Evolutionary conservation across 1,140 invertebrate species (phyloP).

Genomic region (Drosophila asahinai): DNA sequence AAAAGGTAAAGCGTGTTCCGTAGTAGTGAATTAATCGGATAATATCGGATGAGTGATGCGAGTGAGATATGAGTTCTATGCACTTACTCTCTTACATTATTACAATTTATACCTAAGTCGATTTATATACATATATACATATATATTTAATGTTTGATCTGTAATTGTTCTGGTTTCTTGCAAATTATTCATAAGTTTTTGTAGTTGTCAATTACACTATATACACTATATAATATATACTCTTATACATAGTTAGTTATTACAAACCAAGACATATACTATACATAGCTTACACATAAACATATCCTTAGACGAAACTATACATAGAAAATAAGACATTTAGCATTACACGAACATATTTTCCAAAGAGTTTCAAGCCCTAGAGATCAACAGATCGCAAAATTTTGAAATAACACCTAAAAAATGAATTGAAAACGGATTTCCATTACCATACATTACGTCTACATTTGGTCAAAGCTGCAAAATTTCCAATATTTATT

Average conservation of each 20-base stretch:
- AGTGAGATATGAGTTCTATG: conserved; percentile 36
- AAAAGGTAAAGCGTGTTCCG: conserved; percentile 42
- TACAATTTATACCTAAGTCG: conserved; percentile 20
- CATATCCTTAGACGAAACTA: conserved; percentile 32
- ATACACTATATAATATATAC: conserved; percentile 10
- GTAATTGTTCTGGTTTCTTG: conserved; percentile 63
- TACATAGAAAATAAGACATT: conserved; percentile 41
- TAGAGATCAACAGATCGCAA: conserved; percentile 23
- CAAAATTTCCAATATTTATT: too few relatives aligned
- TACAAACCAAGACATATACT: conserved; percentile 44
- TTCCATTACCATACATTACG: too few relatives aligned
- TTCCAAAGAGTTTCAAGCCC: not conserved
- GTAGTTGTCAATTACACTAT: not conserved
- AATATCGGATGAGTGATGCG: conserved; percentile 21
- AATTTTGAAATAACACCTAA: not conserved
- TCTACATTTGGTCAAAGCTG: too few relatives aligned
- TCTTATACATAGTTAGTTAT: conserved; percentile 10
- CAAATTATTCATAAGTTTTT: conserved; percentile 52
- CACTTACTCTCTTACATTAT: conserved; percentile 31
- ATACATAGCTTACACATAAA: conserved; percentile 31
- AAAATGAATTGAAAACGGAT: not conserved
- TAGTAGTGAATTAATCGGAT: conserved; percentile 11
- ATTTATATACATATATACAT: conserved; percentile 26
- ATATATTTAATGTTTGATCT: conserved; percentile 62
- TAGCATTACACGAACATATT: conserved; percentile 25